Conservation (phyloP, 1,140 invertebrate genomes). For the Adoxophyes honmai region DNA sequence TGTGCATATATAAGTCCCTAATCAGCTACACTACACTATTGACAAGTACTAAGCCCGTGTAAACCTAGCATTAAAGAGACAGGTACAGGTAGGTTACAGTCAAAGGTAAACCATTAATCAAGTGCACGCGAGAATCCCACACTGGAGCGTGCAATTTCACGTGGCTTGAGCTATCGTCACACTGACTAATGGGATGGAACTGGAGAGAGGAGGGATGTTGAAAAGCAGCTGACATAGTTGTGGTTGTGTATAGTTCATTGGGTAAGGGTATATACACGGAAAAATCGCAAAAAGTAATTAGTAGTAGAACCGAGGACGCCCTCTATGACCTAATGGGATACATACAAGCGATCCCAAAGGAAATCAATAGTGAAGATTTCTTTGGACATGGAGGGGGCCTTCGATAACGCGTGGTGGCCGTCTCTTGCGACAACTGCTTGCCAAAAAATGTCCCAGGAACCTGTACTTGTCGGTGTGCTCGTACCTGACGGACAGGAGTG, state of each 20-base stretch:
- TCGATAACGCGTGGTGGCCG: constrained; percentile 21
- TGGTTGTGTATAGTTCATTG: too few relatives aligned
- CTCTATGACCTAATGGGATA: constrained; percentile 18
- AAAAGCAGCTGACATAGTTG: too few relatives aligned
- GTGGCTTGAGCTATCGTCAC: too few relatives aligned
- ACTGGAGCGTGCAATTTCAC: too few relatives aligned
- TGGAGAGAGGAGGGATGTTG: too few relatives aligned
- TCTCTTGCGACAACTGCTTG: constrained; percentile 17
- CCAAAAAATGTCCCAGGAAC: constrained; percentile 20
- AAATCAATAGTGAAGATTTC: constrained; percentile 13
- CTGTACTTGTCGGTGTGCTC: constrained; percentile 3
- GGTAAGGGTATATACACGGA: too few relatives aligned
- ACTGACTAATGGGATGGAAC: too few relatives aligned
- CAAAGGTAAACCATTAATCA: constrained; percentile 3
- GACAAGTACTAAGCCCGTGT: too few relatives aligned
- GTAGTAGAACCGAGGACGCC: constrained; percentile 18
- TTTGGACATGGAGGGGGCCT: constrained; percentile 24
- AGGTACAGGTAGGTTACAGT: background rate
- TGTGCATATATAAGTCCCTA: too few relatives aligned
- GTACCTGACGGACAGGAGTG: constrained; percentile 17
- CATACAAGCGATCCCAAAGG: background rate
- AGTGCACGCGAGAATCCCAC: background rate
- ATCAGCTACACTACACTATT: too few relatives aligned
- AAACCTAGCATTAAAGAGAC: too few relatives aligned
- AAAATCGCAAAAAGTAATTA: too few relatives aligned